phyloP scores from a whole-genome alignment of 1,140 invertebrate species.

The Drosophila mauritiana region DNA sequence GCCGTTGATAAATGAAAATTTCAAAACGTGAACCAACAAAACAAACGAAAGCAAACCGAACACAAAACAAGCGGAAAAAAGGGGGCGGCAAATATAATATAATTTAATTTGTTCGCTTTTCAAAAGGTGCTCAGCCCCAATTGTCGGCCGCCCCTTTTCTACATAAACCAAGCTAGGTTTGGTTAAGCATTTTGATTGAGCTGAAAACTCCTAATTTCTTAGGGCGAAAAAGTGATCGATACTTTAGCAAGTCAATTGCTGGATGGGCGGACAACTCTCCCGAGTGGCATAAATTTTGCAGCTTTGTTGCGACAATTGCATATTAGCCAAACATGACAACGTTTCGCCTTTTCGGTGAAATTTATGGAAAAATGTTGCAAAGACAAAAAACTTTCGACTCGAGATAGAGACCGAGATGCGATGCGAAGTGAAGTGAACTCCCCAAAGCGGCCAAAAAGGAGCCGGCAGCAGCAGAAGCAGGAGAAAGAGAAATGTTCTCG shows the following conservation, averaged over 20 bases:
- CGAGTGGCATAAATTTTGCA: slow-evolving; percentile 33
- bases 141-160: not conserved
- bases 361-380: slow-evolving; percentile 29
- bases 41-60: slow-evolving; percentile 51
- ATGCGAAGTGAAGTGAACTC: slow-evolving; percentile 44
- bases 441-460: slow-evolving; percentile 17
- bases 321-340: slow-evolving; percentile 46
- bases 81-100: slow-evolving; percentile 52
- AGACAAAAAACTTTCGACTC: slow-evolving; percentile 23
- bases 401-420: slow-evolving; percentile 4
- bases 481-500: slow-evolving; percentile 44
- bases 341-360: slow-evolving; percentile 15
- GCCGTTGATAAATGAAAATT: slow-evolving; percentile 78
- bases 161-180: slow-evolving; percentile 2
- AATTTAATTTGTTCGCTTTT: slow-evolving; percentile 37
- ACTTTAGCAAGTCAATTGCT: slow-evolving; percentile 10
- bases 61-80: slow-evolving; percentile 56
- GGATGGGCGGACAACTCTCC: not conserved
- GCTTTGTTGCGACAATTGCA: slow-evolving; percentile 42
- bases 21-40: slow-evolving; percentile 52
- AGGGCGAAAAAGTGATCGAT: slow-evolving; percentile 21
- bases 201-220: slow-evolving; percentile 34
- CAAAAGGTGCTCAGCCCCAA: slow-evolving; percentile 28
- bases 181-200: slow-evolving; percentile 21
- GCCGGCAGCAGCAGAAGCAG: slow-evolving; percentile 9